phyloP scores from a whole-genome alignment of 2,113 vertebrate species.

The Lates calcarifer region DNA sequence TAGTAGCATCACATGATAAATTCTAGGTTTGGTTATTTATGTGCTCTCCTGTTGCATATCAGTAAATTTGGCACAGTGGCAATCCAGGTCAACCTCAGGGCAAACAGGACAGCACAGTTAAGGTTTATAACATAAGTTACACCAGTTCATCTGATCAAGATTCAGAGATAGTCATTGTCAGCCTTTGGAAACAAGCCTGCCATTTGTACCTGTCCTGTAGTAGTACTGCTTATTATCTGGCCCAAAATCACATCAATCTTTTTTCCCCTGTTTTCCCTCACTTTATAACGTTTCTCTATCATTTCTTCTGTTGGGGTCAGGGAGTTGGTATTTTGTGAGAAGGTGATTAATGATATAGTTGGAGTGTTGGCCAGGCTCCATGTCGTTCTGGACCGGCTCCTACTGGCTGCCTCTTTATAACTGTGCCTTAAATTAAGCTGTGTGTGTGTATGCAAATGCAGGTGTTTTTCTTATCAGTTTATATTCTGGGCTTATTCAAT shows the following conservation, averaged over 20 bases:
- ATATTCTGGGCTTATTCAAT: not conserved
- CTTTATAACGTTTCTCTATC: not conserved
- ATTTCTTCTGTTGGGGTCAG: not conserved
- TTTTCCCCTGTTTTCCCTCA: not conserved
- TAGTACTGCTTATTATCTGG: not conserved
- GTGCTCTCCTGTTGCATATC: not conserved
- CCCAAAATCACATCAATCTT: not conserved
- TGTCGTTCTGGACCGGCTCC: constrained; percentile 11
- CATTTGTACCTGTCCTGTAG: not conserved
- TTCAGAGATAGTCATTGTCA: not conserved
- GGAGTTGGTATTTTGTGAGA: constrained; percentile 12
- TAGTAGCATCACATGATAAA: not conserved
- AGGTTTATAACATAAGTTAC: not conserved
- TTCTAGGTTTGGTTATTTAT: not conserved
- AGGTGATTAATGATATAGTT: constrained; percentile 29
- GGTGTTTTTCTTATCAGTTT: constrained; percentile 1
- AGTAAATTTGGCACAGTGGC: not conserved
- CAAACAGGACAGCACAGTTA: not conserved
- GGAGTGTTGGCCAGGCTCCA: constrained; percentile 26
- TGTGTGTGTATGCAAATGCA: constrained; percentile 2
- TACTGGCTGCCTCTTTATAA: constrained; percentile 29
- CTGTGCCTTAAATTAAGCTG: not conserved
- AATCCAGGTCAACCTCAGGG: constrained; percentile 11
- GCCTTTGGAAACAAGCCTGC: not conserved
- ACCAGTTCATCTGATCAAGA: not conserved